Base-by-base conservation (phyloP, 2,888 invertebrate species). In the Drosophila prostipennis region DNA sequence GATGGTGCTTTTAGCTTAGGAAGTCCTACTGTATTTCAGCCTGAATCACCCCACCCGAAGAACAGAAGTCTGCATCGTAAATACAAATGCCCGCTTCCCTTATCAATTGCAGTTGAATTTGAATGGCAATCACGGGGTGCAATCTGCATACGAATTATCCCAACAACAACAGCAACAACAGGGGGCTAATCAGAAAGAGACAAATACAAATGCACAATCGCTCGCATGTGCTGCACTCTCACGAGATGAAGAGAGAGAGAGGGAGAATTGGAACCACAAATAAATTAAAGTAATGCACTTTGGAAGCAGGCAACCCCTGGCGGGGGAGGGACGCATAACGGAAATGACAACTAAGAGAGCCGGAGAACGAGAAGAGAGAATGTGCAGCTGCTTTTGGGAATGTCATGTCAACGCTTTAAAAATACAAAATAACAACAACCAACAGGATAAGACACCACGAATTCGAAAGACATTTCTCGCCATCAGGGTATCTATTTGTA, bases 341-440 rank as follows among this genome's bases (percentile, higher is more conserved):
- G 79, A 80, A 87, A 85, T 85, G 73, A 64, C 80, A 78, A 68
- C 67, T 58, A 61, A 77, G 53, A 63, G 74, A 53, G 55, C 32
- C 63, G 14, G 40, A 51, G 43, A 46, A 36, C 10, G 26, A 14
- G 6, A 19, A 19, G 6, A 51, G 23, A 53, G 45, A 34, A 42
- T 37, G 34, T 77, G 85, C 85, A 87, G 80, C 73, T 85, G 80
- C 40, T 60, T 29, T 29, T 51, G 39, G 29, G 53, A 29, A 45
- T 52, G 7, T 29, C 29, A 29, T 65, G 81, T 71, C 78, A 39
- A 37, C 54, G 45, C 36, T 56, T 67, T 81, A 85, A 69, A 82
- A 87, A 87, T 79, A 81, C 73, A 69, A 76, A 87, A 81, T 74
- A 81, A 81, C 70, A 87, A 81, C 63, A 79, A 79, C 53, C 51